Evolutionary conservation across 1,140 invertebrate genomes (phyloP).

Genomic region (Rhyacophila brunnea): DNA sequence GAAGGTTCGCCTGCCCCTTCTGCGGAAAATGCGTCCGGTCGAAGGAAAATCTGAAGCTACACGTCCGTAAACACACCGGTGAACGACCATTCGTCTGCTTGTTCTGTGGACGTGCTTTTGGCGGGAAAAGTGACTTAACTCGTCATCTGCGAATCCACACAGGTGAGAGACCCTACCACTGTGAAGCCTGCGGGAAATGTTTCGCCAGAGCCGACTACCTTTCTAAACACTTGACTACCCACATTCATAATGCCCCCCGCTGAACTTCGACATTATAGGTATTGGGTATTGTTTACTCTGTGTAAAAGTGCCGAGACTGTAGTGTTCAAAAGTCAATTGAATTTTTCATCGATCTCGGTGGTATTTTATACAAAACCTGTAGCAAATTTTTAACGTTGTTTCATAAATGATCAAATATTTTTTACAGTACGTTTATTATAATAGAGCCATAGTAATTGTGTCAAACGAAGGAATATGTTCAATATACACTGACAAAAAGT

Average conservation of each 20-base stretch:
- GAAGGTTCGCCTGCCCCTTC: slow-evolving; percentile 80
- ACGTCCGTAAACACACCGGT: slow-evolving; percentile 86
- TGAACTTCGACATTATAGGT: slow-evolving; percentile 8
- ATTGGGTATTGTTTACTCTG: background rate
- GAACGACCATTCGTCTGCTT: slow-evolving; percentile 84
- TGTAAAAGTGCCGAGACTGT: too few species aligned
- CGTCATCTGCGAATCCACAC: slow-evolving; percentile 84
- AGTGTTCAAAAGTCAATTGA: slow-evolving; percentile 31
- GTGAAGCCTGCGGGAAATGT: slow-evolving; percentile 87
- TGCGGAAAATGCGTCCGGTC: slow-evolving; percentile 86
- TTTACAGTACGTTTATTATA: slow-evolving; percentile 36
- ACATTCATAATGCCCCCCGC: slow-evolving; percentile 70
- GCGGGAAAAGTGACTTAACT: slow-evolving; percentile 82
- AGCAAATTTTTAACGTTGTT: slow-evolving; percentile 13
- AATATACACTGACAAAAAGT: slow-evolving; percentile 30
- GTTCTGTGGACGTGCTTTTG: slow-evolving; percentile 83
- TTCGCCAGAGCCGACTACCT: slow-evolving; percentile 86
- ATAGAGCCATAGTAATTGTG: slow-evolving; percentile 33
- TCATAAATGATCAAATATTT: slow-evolving; percentile 33
- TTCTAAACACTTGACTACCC: slow-evolving; percentile 87
- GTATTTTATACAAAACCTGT: slow-evolving; percentile 13
- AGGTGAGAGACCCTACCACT: slow-evolving; percentile 83
- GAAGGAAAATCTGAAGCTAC: slow-evolving; percentile 84
- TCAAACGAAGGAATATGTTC: slow-evolving; percentile 34
- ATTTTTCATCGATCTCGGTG: slow-evolving; percentile 19